Percentiles rank a stretch among this genome's conserved stretches.
Evolutionary conservation across 1,140 invertebrate species (phyloP).

Genomic region (Branchinecta lynchi): DNA sequence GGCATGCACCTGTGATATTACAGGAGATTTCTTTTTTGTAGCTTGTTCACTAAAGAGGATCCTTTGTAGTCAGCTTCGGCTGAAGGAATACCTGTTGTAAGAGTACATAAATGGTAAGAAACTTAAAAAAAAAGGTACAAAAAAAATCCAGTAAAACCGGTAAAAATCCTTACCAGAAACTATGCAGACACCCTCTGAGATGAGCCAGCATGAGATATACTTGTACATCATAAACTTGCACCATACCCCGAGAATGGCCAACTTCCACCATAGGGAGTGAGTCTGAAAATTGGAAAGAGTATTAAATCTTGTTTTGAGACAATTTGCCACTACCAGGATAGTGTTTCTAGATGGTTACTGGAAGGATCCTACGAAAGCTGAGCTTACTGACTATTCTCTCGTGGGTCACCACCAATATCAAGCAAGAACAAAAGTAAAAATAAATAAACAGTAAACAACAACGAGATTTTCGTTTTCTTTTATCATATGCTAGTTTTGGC

Average conservation of each 20-base stretch:
- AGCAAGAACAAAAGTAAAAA: constrained; percentile 8
- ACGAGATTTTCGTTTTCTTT: too few relatives aligned
- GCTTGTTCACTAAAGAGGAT: too few relatives aligned
- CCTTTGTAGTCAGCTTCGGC: too few relatives aligned
- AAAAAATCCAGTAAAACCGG: too few relatives aligned
- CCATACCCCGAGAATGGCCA: constrained; percentile 59
- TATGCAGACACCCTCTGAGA: constrained; percentile 61
- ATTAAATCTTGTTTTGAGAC: too few relatives aligned
- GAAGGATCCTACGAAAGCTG: too few relatives aligned
- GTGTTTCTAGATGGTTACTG: too few relatives aligned
- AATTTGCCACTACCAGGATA: too few relatives aligned
- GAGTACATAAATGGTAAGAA: not conserved
- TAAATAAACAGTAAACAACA: constrained; percentile 13
- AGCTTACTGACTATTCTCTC: too few relatives aligned
- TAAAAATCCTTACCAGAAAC: constrained; percentile 38
- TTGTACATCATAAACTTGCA: constrained; percentile 68
- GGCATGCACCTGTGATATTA: too few relatives aligned
- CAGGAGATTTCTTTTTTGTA: too few relatives aligned
- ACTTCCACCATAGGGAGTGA: constrained; percentile 42
- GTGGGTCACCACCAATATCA: not conserved
- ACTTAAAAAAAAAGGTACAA: constrained; percentile 11
- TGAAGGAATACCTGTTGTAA: not conserved
- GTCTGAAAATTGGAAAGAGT: constrained; percentile 30
- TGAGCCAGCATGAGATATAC: constrained; percentile 79
- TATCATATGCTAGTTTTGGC: too few relatives aligned